phyloP scores from a whole-genome alignment of 1,140 invertebrate species.

The Orchesella cincta region DNA sequence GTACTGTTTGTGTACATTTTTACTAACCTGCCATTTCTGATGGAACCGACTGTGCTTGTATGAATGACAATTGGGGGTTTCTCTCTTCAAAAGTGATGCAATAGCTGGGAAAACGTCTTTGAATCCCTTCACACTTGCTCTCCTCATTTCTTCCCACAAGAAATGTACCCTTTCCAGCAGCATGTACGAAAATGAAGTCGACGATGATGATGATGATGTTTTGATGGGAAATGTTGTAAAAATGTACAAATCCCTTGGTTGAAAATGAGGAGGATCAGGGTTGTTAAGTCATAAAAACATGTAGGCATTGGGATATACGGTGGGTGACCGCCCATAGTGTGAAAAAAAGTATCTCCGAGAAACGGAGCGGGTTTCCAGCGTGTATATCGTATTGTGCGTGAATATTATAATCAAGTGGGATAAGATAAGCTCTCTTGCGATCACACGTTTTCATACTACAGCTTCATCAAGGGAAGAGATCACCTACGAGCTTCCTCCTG shows the following conservation, averaged over 20 bases:
- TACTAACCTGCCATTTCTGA: background rate
- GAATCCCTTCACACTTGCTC: background rate
- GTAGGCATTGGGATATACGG: conserved; percentile 40
- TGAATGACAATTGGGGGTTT: background rate
- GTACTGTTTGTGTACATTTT: too few species aligned
- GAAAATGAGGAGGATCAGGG: conserved; percentile 47
- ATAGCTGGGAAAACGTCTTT: background rate
- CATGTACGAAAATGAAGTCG: too few species aligned
- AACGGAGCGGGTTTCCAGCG: background rate
- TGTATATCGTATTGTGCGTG: background rate
- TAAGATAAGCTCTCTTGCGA: too few species aligned
- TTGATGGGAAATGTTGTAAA: conserved; percentile 52
- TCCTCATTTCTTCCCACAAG: background rate
- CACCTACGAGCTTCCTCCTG: conserved; percentile 4
- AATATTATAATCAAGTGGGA: background rate
- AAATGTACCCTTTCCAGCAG: background rate
- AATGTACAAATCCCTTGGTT: conserved; percentile 51
- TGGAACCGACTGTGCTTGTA: background rate
- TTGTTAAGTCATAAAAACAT: conserved; percentile 52
- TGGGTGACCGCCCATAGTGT: conserved; percentile 50
- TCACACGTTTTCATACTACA: background rate
- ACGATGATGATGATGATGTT: conserved; percentile 52
- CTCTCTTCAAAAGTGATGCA: background rate
- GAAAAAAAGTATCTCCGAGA: conserved; percentile 25
- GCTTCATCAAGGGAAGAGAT: background rate